Percentiles rank a stretch among this genome's conserved stretches.
These are phyloP conservation scores for Zophobas morio DNA, from an alignment of 1,140 invertebrate genomes.

Conservation along the genomic window DNA sequence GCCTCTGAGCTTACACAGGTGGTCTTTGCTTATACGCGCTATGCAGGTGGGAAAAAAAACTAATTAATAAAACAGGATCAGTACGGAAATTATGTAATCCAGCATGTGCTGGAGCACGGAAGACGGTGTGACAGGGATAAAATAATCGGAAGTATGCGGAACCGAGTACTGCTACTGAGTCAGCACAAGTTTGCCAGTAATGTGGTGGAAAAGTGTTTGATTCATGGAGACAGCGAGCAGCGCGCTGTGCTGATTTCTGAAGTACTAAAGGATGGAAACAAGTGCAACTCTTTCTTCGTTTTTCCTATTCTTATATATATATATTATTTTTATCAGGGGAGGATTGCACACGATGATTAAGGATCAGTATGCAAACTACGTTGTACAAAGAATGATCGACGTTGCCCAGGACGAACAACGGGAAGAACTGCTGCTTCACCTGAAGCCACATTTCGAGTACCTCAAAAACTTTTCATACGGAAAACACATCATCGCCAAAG, in stretches of 20 bases:
- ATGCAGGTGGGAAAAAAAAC: too few species aligned
- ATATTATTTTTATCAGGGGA: conserved; percentile 72
- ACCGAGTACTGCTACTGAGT: conserved; percentile 94
- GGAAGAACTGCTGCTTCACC: conserved; percentile 98
- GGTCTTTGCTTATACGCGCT: too few species aligned
- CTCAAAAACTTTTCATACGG: conserved; percentile 99
- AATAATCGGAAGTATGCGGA: conserved; percentile 92
- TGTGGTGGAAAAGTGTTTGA: conserved; percentile 96
- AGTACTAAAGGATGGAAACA: conserved; percentile 93
- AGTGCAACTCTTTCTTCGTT: conserved; percentile 76
- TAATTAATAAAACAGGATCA: too few species aligned
- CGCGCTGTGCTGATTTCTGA: conserved; percentile 93
- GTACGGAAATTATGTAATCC: conserved; percentile 99
- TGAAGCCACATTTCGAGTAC: conserved; percentile 95
- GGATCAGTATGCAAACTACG: conserved; percentile 99
- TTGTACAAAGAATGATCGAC: conserved; percentile 99
- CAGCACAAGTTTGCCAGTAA: conserved; percentile 99
- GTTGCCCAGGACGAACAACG: conserved; percentile 97
- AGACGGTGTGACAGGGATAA: conserved; percentile 96
- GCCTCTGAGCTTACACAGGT: conserved; percentile 98
- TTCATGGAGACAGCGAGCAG: conserved; percentile 91
- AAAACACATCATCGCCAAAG: conserved; percentile 99
- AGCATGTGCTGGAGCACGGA: conserved; percentile 94
- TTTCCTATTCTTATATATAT: not conserved
- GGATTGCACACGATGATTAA: conserved; percentile 99